Conservation (phyloP, 2,113 vertebrate genomes). For the Pterophyllum scalare region DNA sequence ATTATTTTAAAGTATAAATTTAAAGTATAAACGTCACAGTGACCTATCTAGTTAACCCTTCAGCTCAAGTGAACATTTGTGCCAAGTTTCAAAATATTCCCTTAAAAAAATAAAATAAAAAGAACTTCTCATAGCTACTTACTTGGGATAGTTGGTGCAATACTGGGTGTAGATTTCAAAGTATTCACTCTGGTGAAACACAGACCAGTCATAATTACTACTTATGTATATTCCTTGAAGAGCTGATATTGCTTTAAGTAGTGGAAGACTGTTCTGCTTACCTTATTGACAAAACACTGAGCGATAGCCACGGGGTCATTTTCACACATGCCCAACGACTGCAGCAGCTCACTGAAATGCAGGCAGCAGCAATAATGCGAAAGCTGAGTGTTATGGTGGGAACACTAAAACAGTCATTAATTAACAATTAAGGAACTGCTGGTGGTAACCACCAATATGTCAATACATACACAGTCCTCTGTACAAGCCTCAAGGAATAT, state of each 20-base stretch:
- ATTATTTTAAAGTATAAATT: too few species aligned
- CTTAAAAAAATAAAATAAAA: background rate
- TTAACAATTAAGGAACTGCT: background rate
- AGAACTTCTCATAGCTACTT: slow-evolving; percentile 60
- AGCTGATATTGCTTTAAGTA: background rate
- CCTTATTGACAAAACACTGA: slow-evolving; percentile 93
- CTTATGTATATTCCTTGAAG: background rate
- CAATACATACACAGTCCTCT: background rate
- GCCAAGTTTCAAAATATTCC: background rate
- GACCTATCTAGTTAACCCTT: background rate
- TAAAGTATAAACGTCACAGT: too few species aligned
- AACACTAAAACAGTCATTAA: background rate
- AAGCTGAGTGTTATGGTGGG: background rate
- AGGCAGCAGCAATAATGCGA: background rate
- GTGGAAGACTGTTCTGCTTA: slow-evolving; percentile 59
- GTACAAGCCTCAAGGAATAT: background rate
- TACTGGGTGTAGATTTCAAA: slow-evolving; percentile 99
- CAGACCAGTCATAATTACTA: background rate
- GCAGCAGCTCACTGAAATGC: slow-evolving; percentile 87
- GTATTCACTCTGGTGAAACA: slow-evolving; percentile 87
- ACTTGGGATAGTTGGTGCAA: slow-evolving; percentile 99
- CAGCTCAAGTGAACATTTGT: background rate
- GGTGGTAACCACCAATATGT: background rate
- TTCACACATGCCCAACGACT: slow-evolving; percentile 92
- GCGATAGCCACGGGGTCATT: slow-evolving; percentile 92